These are phyloP conservation scores for Steinernema carpocapsae DNA, from an alignment of 2,888 invertebrate genomes.

Conservation along the genomic window DNA sequence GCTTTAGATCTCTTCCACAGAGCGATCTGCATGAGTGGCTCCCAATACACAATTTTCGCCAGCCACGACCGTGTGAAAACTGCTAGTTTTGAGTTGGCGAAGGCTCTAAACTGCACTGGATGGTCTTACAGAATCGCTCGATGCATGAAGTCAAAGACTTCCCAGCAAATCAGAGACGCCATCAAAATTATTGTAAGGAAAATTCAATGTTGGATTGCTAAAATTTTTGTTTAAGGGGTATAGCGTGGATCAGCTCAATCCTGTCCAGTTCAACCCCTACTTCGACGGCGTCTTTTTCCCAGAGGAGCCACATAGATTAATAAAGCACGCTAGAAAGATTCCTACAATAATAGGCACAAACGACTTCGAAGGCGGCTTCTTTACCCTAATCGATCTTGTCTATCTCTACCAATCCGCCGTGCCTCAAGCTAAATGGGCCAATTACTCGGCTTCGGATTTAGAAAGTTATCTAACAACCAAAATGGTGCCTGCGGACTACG, in stretches of 20 bases:
- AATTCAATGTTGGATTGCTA: neutral
- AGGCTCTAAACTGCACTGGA: constrained; percentile 45
- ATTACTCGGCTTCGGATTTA: neutral
- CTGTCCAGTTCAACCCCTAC: constrained; percentile 53
- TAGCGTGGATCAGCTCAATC: constrained; percentile 42
- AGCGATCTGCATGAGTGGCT: constrained; percentile 54
- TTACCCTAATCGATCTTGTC: neutral
- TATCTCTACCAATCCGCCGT: neutral
- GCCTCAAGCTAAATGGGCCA: neutral
- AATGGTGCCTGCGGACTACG: neutral
- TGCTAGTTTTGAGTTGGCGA: constrained; percentile 41
- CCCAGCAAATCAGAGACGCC: constrained; percentile 48
- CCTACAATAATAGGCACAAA: constrained; percentile 56
- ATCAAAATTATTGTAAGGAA: constrained; percentile 39
- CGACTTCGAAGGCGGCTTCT: constrained; percentile 50
- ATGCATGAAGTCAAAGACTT: constrained; percentile 49
- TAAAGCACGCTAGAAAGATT: constrained; percentile 49
- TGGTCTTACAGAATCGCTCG: constrained; percentile 40
- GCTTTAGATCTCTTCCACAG: constrained; percentile 49
- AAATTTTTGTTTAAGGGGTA: neutral
- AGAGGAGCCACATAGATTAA: constrained; percentile 41
- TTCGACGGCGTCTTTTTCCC: constrained; percentile 56
- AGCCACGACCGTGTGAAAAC: constrained; percentile 46
- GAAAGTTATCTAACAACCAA: neutral
- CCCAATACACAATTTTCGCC: constrained; percentile 50